Evolutionary conservation across 2,797 vertebrate genomes (phyloP), one percentile per base, ranked within the genome.

Genomic region (Poecile montanus): DNA sequence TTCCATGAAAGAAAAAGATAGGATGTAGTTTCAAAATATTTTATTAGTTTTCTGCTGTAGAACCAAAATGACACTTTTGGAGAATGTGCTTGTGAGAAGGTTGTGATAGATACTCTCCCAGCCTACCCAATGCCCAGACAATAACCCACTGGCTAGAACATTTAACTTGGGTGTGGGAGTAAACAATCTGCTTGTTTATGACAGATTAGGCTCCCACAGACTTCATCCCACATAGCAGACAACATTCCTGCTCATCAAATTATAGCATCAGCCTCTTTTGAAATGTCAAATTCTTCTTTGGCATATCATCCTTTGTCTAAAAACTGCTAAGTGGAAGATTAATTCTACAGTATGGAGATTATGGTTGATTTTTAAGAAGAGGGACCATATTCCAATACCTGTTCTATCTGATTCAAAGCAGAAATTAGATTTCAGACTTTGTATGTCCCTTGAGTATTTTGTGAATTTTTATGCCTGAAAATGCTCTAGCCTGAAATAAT

Each of bases 201-300:
- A 85, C 79, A 93, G 78, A 93, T 85, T 70, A 94, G 47, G 79
- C 23, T 91, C 91, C 78, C 26, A 85, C 75, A 73, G 60, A 73
- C 40, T 92, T 40, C 16, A 9, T 91, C 87, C 81, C 63, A 92
- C 75, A 51, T 44, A 92, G 6, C n/a, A 79, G 67, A 13, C n/a
- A 82, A 89, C 30, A 16, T 73, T 76, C 47, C 76, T 91, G 75
- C 56, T 89, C 56, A 82, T 45, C n/a, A 70, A 85, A 79, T 89
- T 89, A 73, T 47, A 68, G 12, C 47, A 89, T n/a, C 51, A 85
- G 16, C 17, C 27, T 85, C 36, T 44, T 89, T 45, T 40, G 58
- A 92, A 95, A 95, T 94, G 91, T 87, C 89, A 84, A 1, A 38
- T 57, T 94, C 44, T 87, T 21, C 51, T 62, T 51, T 79, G 54